Evolutionary conservation across 1,140 invertebrate species (phyloP).

Genomic region (Zaprionus gabonicus): DNA sequence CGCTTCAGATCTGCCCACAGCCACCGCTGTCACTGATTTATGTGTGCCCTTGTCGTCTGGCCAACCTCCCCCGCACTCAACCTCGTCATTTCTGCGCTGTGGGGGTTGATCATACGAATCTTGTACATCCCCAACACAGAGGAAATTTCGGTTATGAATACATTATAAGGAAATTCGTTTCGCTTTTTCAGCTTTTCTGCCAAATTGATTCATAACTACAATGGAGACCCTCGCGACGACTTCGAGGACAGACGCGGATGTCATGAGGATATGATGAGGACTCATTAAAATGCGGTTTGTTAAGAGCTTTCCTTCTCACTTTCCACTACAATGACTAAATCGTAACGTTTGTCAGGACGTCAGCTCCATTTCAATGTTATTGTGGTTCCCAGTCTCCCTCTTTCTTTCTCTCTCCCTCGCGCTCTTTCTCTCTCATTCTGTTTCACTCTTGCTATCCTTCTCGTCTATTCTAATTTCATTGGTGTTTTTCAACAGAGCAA

Average conservation of each 20-base stretch:
- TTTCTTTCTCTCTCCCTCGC: background rate
- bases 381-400: constrained; percentile 15
- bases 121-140: constrained; percentile 41
- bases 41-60: constrained; percentile 32
- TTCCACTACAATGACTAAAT: constrained; percentile 61
- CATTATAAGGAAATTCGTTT: constrained; percentile 70
- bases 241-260: constrained; percentile 27
- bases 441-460: constrained; percentile 2
- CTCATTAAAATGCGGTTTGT: constrained; percentile 47
- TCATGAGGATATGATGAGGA: constrained; percentile 35
- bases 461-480: background rate
- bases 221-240: constrained; percentile 16
- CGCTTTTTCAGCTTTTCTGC: constrained; percentile 55
- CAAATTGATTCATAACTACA: constrained; percentile 58
- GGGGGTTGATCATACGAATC: constrained; percentile 14
- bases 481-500: constrained; percentile 32
- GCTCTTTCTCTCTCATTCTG: background rate
- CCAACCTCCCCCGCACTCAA: constrained; percentile 3
- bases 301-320: constrained; percentile 39
- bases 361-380: constrained; percentile 57
- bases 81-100: background rate
- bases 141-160: constrained; percentile 67
- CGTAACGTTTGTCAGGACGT: constrained; percentile 79
- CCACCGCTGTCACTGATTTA: constrained; percentile 71
- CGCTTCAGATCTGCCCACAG: constrained; percentile 54